Base-by-base conservation (phyloP, 1,140 invertebrate species). In the Thaumatotibia leucotreta region DNA sequence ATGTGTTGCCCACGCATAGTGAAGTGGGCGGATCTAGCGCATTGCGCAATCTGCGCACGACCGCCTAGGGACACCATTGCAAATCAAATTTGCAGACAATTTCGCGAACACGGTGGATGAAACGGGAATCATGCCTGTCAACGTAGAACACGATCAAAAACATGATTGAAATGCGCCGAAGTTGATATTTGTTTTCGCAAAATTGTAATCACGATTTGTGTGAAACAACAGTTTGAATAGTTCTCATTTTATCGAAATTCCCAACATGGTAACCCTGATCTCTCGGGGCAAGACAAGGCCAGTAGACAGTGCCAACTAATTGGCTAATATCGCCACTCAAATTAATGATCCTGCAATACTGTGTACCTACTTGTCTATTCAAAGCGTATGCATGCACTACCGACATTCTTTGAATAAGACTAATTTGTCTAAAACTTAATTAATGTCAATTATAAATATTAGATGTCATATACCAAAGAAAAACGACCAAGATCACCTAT, bases 331-430 rank as follows among this genome's bases (percentile, higher is more conserved):
- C 23, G 9, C 50, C 6, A 10, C n/a, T 58, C 24, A 58, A 24
- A 52, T 52, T 27, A 58, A 58, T 27, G 24, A 27, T 27, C 52
- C 22, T 58, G 52, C n/a, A 11, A 5, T 27, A 52, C 9, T 27
- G 23, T 27, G 52, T 14, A 11, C 6, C n/a, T n/a, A n/a, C n/a
- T n/a, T n/a, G n/a, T n/a, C 23, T 27, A 58, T 27, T 27, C 24
- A 24, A 58, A 52, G 50, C 14, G 39, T n/a, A 35, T 45, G 39
- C 24, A 14, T 5, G 4, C 11, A 31, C 20, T 23, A 52, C 50
- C 23, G 24, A 52, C 52, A 58, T 58, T 58, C 24, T 58, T 58
- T 58, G 52, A 58, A 58, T 58, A 58, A n/a, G 24, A 17, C 24
- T 58, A 58, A 58, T 58, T 58, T 31, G 39, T 49, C 11, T 14